These are phyloP conservation scores for Propithecus deckenii DNA, from an alignment of 2,797 vertebrate genomes.

Conservation along the genomic window DNA sequence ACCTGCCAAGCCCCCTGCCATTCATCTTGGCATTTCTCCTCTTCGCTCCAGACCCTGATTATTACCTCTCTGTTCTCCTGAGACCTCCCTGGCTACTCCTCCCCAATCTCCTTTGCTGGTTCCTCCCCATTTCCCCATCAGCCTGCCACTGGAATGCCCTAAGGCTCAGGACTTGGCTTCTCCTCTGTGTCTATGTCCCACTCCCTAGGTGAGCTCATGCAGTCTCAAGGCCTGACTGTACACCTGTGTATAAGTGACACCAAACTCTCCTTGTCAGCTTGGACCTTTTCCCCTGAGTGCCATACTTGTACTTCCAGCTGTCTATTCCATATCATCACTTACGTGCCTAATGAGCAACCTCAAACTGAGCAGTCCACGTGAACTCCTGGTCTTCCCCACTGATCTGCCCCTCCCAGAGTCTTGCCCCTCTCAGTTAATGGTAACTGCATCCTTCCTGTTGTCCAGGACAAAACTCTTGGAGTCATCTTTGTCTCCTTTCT, in stretches of 20 bases:
- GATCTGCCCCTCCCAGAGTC: neutral
- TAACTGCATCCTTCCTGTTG: neutral
- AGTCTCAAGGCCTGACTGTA: neutral
- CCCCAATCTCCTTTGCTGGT: neutral
- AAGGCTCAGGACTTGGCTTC: neutral
- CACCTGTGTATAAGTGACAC: neutral
- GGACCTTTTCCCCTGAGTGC: neutral
- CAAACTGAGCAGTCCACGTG: neutral
- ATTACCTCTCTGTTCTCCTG: neutral
- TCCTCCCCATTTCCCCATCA: neutral
- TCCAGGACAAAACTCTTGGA: neutral
- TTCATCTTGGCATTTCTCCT: neutral
- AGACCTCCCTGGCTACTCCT: neutral
- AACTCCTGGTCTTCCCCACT: neutral
- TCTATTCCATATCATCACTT: neutral
- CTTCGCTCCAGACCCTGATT: neutral
- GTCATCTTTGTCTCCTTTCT: neutral
- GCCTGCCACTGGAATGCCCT: no score
- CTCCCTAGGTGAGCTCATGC: neutral
- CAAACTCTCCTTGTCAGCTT: neutral
- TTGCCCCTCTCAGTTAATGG: neutral
- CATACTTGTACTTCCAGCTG: neutral
- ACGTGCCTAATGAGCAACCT: neutral
- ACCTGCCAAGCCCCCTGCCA: fast-evolving
- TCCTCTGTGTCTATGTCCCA: neutral